phyloP scores from a whole-genome alignment of 2,797 vertebrate genomes.

The Pteronotus mesoamericanus region DNA sequence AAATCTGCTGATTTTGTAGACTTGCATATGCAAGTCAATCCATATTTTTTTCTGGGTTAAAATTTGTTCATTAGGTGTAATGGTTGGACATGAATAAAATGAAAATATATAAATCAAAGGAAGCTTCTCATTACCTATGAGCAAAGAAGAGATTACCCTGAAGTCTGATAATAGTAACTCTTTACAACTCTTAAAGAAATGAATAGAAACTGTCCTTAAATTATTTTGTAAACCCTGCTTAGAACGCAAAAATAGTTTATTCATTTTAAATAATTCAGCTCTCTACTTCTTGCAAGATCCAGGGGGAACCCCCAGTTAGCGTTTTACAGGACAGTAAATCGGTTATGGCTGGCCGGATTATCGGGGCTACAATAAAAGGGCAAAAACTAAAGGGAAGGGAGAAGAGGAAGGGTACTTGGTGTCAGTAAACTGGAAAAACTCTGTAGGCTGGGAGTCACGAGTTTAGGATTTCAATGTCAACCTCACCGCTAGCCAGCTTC shows the following conservation, averaged over 20 bases:
- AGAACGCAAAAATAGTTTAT: slow-evolving; percentile 12
- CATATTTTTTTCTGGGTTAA: neutral
- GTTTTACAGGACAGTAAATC: neutral
- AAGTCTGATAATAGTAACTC: neutral
- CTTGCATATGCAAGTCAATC: slow-evolving; percentile 27
- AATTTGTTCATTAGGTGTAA: neutral
- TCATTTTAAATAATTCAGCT: neutral
- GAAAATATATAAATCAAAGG: neutral
- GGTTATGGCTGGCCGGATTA: neutral
- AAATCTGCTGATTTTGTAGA: neutral
- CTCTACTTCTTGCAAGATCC: neutral
- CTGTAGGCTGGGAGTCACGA: neutral
- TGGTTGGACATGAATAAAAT: neutral
- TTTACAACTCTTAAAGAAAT: neutral
- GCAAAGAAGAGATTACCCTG: neutral
- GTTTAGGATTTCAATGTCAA: neutral
- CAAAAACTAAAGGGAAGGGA: neutral
- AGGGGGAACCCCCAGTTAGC: neutral
- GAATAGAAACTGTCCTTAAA: slow-evolving; percentile 6
- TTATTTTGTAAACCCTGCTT: slow-evolving; percentile 22
- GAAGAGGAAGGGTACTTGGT: neutral
- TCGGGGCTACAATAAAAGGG: neutral
- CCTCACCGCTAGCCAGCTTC: neutral
- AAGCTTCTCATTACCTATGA: neutral
- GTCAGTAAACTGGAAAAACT: neutral